A percentile compares a stretch with the other conserved stretches of the same genome.
These are phyloP conservation scores for Capitella teleta DNA, from an alignment of 1,140 invertebrate species.

Conservation along the genomic window DNA sequence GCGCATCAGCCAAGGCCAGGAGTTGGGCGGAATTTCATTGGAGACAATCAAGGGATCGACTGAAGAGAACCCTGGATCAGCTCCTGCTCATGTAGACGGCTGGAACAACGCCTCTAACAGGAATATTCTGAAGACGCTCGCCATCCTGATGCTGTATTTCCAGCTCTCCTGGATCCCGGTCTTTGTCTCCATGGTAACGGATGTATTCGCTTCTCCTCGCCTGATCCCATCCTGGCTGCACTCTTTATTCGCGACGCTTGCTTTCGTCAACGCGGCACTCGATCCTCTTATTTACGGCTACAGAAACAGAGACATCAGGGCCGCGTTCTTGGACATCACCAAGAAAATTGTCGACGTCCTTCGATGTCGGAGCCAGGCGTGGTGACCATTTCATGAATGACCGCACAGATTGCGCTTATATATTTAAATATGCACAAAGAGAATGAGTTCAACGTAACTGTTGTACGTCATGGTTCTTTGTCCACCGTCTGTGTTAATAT, in stretches of 20 bases:
- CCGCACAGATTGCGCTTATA: too few species aligned
- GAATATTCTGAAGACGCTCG: not conserved
- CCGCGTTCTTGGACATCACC: too few species aligned
- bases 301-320: not conserved
- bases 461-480: too few species aligned
- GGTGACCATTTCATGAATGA: too few species aligned
- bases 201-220: not conserved
- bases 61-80: not conserved
- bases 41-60: not conserved
- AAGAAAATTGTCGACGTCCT: too few species aligned
- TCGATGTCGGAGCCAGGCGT: too few species aligned
- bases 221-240: constrained; percentile 1
- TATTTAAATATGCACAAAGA: too few species aligned
- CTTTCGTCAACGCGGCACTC: not conserved
- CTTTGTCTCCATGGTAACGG: not conserved
- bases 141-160: constrained; percentile 1
- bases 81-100: not conserved
- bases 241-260: not conserved
- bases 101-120: not conserved
- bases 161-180: not conserved
- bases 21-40: not conserved
- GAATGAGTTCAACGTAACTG: too few species aligned
- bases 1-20: not conserved
- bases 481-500: too few species aligned
- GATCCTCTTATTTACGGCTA: constrained; percentile 1